A percentile compares a stretch with the other conserved stretches of the same genome.
phyloP scores from a whole-genome alignment of 2,888 invertebrate genomes.

The Bruchidius siliquastri region DNA sequence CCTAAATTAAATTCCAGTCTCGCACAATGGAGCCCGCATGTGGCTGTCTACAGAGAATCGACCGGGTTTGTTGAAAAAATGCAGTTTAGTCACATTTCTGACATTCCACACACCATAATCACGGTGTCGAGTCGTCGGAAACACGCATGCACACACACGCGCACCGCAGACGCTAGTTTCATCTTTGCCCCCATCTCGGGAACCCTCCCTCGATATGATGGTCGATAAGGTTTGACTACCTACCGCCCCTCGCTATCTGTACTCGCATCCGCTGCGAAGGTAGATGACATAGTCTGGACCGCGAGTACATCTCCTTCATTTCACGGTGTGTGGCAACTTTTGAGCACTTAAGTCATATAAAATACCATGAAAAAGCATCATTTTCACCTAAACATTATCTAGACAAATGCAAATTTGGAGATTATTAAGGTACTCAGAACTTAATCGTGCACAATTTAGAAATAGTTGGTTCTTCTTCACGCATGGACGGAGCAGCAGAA shows the following conservation, averaged over 20 bases:
- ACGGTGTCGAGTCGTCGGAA: neutral
- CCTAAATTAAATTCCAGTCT: neutral
- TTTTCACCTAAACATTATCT: too few species aligned
- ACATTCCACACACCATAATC: neutral
- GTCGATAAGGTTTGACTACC: neutral
- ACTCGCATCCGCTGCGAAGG: neutral
- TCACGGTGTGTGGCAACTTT: too few species aligned
- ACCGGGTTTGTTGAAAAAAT: neutral
- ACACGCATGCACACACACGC: neutral
- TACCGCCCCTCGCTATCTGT: neutral
- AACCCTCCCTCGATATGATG: neutral
- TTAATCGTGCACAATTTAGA: too few species aligned
- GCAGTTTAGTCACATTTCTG: neutral
- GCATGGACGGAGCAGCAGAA: too few species aligned
- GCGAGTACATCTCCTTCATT: neutral
- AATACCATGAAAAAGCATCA: too few species aligned
- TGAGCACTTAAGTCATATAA: too few species aligned
- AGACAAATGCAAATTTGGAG: too few species aligned
- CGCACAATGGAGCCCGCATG: neutral
- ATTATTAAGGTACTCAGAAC: too few species aligned
- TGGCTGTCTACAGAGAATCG: neutral
- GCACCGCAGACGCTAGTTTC: neutral
- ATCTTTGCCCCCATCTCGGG: neutral
- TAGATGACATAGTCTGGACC: neutral
- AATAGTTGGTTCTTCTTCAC: too few species aligned